Evolutionary conservation across 2,797 vertebrate genomes (phyloP), one percentile per base, ranked within the genome.

Genomic region (Sebastes taczanowskii): DNA sequence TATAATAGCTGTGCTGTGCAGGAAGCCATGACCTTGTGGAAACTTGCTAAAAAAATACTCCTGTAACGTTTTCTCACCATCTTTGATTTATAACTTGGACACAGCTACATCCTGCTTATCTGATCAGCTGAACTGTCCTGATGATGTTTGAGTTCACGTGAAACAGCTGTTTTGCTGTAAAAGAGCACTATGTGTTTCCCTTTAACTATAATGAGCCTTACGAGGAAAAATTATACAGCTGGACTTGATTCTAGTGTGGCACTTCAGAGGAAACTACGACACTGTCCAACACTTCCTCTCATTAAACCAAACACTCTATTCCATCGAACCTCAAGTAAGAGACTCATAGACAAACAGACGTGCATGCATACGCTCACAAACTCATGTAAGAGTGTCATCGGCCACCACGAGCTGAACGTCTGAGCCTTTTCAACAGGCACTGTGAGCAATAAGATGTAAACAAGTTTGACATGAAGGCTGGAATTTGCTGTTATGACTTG

Each of bases 211-310:
- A 86, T 67, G 74, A 84, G 83, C 60, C 20, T 67, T n/a, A 63
- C 3, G 18, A 59, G 61, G 67, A 72, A 82, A 84, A 86, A 87
- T 74, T 38, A 84, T 35, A 75, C 25, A 38, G 11, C 8, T 75
- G 62, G 38, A 42, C 16, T 52, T 61, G 38, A 84, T 80, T 80
- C 65, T 72, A 71, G 84, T 46, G 52, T 73, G 79, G 66, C 79
- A 63, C 68, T 77, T 78, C 38, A 66, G 27, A 83, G 62, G 53
- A 72, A 80, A 86, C 59, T 2, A 42, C 58, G 23, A 35, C 70
- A 25, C 66, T 53, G 65, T 73, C 71, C 66, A 56, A 62, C 67
- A 58, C 78, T 53, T 73, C 53, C 49, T 27, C 77, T 63, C 49
- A 74, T 78, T 78, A 60, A 77, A 71, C n/a, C 35, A 34, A 56